Conservation (phyloP, 2,113 vertebrate species). For the Abramis brama region DNA sequence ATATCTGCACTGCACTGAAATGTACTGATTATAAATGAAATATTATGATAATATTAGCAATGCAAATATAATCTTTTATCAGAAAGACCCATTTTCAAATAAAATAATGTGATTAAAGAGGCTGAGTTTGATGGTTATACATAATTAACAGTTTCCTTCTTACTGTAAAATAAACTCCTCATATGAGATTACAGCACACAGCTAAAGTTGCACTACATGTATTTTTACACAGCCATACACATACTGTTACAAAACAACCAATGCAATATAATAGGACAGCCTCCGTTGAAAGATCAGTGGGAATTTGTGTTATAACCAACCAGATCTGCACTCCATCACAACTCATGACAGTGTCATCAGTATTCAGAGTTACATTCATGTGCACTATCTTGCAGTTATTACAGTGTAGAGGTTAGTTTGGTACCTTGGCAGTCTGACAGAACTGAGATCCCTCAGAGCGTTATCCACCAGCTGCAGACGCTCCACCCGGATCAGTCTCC, state of each 20-base stretch:
- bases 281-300: background rate
- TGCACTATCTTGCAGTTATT: background rate
- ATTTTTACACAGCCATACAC: conserved; percentile 37
- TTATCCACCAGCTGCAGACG: conserved; percentile 91
- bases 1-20: background rate
- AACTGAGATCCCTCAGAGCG: conserved; percentile 86
- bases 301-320: background rate
- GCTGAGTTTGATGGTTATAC: background rate
- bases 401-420: background rate
- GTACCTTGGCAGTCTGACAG: conserved; percentile 90
- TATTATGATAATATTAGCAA: too few species aligned
- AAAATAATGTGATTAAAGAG: background rate
- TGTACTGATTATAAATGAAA: too few species aligned
- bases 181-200: conserved; percentile 30
- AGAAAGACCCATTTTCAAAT: background rate
- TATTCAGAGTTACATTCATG: background rate
- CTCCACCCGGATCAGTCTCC: conserved; percentile 87
- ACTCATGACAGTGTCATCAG: background rate
- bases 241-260: conserved; percentile 22
- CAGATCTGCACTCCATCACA: background rate
- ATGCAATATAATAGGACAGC: background rate
- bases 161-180: conserved; percentile 27
- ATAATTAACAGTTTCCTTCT: conserved; percentile 24
- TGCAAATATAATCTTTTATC: background rate
- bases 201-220: conserved; percentile 33